Base-by-base conservation (phyloP, 2,888 invertebrate genomes). In the Venustoraphidia nigricollis region DNA sequence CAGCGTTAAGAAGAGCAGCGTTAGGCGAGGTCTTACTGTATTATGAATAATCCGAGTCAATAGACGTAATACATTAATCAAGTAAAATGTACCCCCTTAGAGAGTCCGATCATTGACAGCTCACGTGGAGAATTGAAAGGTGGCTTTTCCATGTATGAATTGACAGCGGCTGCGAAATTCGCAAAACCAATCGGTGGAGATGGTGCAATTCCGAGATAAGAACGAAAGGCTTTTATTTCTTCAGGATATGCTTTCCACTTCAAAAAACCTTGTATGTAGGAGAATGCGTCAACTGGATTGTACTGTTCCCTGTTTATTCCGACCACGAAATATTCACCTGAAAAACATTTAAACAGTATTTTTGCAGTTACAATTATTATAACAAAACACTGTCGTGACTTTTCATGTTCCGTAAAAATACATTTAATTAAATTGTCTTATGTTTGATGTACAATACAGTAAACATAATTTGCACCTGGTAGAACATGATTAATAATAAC, bases 301-400 rank as follows among this genome's bases (percentile, higher is more conserved):
- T 92, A 94, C 58, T 90, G 86, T 56, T 90, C 89, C 10, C 90
- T 81, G 60, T 91, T 88, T 8, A 94, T 87, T 6, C 94, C 94
- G 17, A 94, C 83, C 1, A 91, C 93, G 62, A 90, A 92, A 63
- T 94, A 95, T 62, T 93, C 89, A n/a, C 93, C 89, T 84, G 65
- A 36, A 58, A 58, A 52, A 49, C 36, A 37, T 49, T 51, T 27
- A 47, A 13, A 45, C n/a, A 11, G 9, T 41, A 41, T 14, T 14
- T 14, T 14, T 41, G 13, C 9, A 43, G 11, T 14, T n/a, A 5
- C 27, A 44, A 6, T 27, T n/a, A n/a, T n/a, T n/a, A n/a, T n/a
- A n/a, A n/a, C n/a, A n/a, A n/a, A n/a, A n/a, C n/a, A n/a, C n/a
- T n/a, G n/a, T n/a, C n/a, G n/a, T n/a, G n/a, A n/a, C n/a, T n/a